Base-by-base conservation (phyloP, 2,113 vertebrate genomes). In the Megaceryle maxima region DNA sequence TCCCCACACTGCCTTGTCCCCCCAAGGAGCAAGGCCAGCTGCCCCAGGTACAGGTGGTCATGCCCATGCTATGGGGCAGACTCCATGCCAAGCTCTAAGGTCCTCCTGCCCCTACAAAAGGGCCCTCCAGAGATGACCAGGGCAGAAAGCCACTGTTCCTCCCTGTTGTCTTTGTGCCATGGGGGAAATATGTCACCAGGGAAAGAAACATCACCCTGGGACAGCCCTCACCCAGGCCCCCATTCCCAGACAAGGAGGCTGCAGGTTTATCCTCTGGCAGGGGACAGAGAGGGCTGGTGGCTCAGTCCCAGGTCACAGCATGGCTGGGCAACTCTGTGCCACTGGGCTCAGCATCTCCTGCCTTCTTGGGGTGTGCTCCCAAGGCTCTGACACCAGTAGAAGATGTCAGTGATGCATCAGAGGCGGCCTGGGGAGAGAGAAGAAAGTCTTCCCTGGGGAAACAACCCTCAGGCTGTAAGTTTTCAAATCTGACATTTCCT, bases 401-500 rank as follows among this genome's bases (percentile, higher is more conserved):
- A 92, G 81, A 64, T 79, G 88, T 81, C 84, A 92, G 70, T 3
- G 1, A 94, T 67, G 60, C 87, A 95, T 94, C 78, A 87, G 87
- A 78, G 72, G 21, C 1, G 0, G 83, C 62, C 6, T 74, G 6
- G 56, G 50, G 21, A 84, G 76, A 76, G 69, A 67, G 37, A 43
- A 69, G 26, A 73, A 92, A 92, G 24, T 48, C n/a, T n/a, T 96
- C 93, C 93, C 89, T 0, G 2, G 78, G 87, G 95, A 84, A 95
- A 82, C 80, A 96, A 94, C 48, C 35, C 16, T 79, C 78, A 89
- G 53, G 19, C 66, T 92, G 62, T 57, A 92, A 82, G 57, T 87
- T 89, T 92, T 88, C 81, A 79, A 53, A 64, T 48, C 39, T 94
- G 66, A 12, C 57, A 13, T 50, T 79, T 89, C 43, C 56, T 85